Evolutionary conservation across 2,888 invertebrate species (phyloP).

Genomic region (Epistrophella euchroma): DNA sequence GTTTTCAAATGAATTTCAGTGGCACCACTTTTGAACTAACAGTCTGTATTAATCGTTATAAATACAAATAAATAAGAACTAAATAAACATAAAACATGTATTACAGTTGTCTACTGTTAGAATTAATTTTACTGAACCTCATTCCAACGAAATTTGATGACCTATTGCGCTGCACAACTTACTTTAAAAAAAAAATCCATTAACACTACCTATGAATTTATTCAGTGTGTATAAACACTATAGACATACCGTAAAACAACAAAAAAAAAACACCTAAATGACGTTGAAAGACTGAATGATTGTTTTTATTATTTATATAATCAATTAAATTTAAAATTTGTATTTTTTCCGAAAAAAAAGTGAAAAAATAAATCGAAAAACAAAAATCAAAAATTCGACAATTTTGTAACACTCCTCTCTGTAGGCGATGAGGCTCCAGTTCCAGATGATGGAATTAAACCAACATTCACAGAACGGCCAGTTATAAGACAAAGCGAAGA

Average conservation of each 20-base stretch:
- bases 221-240: not conserved
- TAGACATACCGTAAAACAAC: not conserved
- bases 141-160: constrained; percentile 1
- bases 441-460: constrained; percentile 96
- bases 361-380: constrained; percentile 29
- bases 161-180: constrained; percentile 21
- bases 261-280: not conserved
- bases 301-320: constrained; percentile 4
- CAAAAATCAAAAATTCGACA: constrained; percentile 50
- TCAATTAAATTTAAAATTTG: not conserved
- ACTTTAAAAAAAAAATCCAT: not conserved
- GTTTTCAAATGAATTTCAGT: too few relatives aligned
- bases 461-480: constrained; percentile 99
- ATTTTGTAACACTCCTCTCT: constrained; percentile 76
- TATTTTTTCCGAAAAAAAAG: constrained; percentile 29
- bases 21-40: too few relatives aligned
- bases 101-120: too few relatives aligned
- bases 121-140: too few relatives aligned
- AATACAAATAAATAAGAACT: too few relatives aligned
- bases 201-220: not conserved
- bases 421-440: constrained; percentile 97
- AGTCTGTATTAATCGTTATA: too few relatives aligned
- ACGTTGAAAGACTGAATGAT: constrained; percentile 1
- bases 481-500: constrained; percentile 98
- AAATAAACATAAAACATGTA: too few relatives aligned